Base-by-base conservation (phyloP, 92 coral and sea anemone genomes). In the Porites divaricata region DNA sequence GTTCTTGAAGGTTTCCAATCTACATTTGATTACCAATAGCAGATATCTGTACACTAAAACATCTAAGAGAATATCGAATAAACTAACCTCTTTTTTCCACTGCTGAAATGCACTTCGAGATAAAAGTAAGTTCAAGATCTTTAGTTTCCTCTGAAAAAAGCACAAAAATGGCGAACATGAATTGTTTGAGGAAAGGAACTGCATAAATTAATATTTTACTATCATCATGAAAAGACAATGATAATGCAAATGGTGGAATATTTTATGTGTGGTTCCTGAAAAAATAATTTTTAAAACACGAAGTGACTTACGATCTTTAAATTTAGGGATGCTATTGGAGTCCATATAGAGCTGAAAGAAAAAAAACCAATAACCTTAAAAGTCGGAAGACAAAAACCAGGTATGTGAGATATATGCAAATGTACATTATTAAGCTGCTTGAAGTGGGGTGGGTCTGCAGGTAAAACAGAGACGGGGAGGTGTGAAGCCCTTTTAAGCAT, bases 71-170 rank as follows among this genome's bases (percentile, higher is more conserved):
- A 81, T 7, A 4, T 10, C 24, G 17, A 4, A 58, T 35, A 35
- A 61, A 25, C 81, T 89, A 56, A 96, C 99, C 99, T 91, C 99
- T 87, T 67, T 82, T 91, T 84, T 96, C 99, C 61, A 96, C 92
- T 20, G 98, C 99, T 51, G 86, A 89, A 69, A 96, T 95, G 56
- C 97, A 91, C 63, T 96, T 96, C 53, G 84, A 92, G 22, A 95
- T 91, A 72, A 96, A 96, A 58, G 87, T 77, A 26, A 89, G 83
- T 58, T 98, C 99, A 79, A 93, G 89, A 15, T 87, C 98, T 24
- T 66, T 79, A 17, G 82, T 83, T 74, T 89, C 98, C 80, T 83
- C 98, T 94, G 84, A 25, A 70, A 86, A 24, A 6, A 69, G 69
- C 28, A 56, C 59, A 69, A 69, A 35, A 35, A 35, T 35, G 45